These are phyloP conservation scores for Paramormyrops kingsleyae DNA, from an alignment of 2,113 vertebrate genomes.

Conservation along the genomic window DNA sequence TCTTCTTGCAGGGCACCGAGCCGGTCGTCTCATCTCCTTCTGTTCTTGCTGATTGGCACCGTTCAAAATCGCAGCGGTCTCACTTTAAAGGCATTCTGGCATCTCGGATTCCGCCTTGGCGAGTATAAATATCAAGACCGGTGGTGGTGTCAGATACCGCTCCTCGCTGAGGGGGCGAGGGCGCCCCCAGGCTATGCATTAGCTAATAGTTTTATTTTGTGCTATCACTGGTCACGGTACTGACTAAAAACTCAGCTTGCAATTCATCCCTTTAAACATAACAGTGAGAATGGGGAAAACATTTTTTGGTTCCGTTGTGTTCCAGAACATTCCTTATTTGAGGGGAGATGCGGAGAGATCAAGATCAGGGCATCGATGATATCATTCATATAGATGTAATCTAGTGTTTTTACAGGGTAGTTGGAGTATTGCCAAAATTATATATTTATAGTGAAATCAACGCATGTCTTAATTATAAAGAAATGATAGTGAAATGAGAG, in stretches of 20 bases:
- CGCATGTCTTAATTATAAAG: not conserved
- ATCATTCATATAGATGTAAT: not conserved
- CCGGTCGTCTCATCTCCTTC: not conserved
- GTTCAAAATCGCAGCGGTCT: not conserved
- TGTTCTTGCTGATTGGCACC: not conserved
- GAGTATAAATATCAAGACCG: not conserved
- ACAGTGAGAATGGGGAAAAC: not conserved
- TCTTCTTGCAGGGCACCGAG: not conserved
- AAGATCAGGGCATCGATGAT: not conserved
- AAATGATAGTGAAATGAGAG: not conserved
- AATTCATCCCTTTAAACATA: not conserved
- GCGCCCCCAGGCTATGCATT: not conserved
- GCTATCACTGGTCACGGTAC: not conserved
- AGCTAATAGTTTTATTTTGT: conserved; percentile 10
- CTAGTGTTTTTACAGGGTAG: not conserved
- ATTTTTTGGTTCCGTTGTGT: not conserved
- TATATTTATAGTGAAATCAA: not conserved
- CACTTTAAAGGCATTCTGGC: not conserved
- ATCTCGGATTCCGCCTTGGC: not conserved
- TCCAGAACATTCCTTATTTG: not conserved
- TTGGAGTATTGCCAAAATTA: not conserved
- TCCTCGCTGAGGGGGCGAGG: not conserved
- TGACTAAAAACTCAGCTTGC: not conserved
- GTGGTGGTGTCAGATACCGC: not conserved
- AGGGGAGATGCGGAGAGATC: not conserved